Evolutionary conservation across 2,797 vertebrate species (phyloP).

Genomic region (Hybognathus amarus): DNA sequence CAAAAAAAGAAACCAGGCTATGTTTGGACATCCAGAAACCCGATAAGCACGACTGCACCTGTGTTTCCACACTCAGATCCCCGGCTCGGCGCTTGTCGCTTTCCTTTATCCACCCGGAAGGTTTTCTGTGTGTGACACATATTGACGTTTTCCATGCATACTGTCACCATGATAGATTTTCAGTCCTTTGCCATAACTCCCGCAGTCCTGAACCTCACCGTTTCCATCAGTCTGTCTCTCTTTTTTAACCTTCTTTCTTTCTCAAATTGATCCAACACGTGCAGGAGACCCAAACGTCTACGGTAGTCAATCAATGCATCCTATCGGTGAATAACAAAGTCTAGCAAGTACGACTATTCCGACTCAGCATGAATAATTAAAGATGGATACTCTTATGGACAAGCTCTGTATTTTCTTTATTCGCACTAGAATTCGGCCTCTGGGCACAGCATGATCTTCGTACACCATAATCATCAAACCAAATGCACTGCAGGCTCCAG

Average conservation of each 20-base stretch:
- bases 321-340: slow-evolving; percentile 58
- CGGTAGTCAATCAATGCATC: slow-evolving; percentile 52
- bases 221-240: slow-evolving; percentile 19
- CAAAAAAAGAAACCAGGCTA: slow-evolving; percentile 37
- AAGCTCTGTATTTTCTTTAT: slow-evolving; percentile 21
- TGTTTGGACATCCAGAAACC: slow-evolving; percentile 51
- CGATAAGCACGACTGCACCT: slow-evolving; percentile 46
- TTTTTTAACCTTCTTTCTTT: slow-evolving; percentile 22
- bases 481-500: slow-evolving; percentile 3
- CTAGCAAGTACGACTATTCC: slow-evolving; percentile 44
- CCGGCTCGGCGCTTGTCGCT: slow-evolving; percentile 35
- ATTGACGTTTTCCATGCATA: slow-evolving; percentile 53
- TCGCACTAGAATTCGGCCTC: slow-evolving; percentile 5
- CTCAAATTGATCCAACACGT: slow-evolving; percentile 45
- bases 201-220: slow-evolving; percentile 40
- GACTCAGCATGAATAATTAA: slow-evolving; percentile 58
- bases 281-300: slow-evolving; percentile 38
- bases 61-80: slow-evolving; percentile 20
- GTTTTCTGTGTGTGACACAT: slow-evolving; percentile 52
- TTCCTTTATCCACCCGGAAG: slow-evolving; percentile 54
- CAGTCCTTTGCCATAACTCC: slow-evolving; percentile 54
- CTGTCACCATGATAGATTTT: slow-evolving; percentile 59
- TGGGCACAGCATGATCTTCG: slow-evolving; percentile 8
- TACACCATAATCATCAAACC: slow-evolving; percentile 23
- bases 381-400: slow-evolving; percentile 9